Percentiles rank a stretch among this genome's conserved stretches.
Evolutionary conservation across 2,797 vertebrate species (phyloP).

Genomic region (Danio jaintianensis): DNA sequence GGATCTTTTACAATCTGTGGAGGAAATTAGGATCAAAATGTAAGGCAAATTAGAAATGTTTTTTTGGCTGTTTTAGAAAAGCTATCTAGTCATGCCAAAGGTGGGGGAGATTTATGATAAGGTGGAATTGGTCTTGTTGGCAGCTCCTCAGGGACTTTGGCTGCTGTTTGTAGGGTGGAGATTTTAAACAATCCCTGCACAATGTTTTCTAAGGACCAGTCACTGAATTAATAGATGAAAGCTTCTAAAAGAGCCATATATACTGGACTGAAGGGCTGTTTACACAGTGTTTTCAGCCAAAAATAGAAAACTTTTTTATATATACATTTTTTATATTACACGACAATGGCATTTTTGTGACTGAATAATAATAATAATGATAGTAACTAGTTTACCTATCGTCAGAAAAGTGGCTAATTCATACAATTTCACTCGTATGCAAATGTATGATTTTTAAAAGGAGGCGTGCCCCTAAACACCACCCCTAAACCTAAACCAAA

Average conservation of each 20-base stretch:
- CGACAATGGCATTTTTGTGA: no score
- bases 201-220: slow-evolving; percentile 10
- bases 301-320: no score
- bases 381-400: no score
- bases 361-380: no score
- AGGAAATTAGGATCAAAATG: slow-evolving; percentile 13
- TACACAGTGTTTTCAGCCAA: no score
- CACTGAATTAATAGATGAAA: slow-evolving; percentile 21
- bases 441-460: no score
- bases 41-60: slow-evolving; percentile 19
- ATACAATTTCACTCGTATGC: no score
- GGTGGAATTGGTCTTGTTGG: slow-evolving; percentile 5
- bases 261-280: no score
- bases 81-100: neutral
- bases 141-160: slow-evolving; percentile 6
- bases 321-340: no score
- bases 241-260: neutral
- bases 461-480: no score
- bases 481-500: no score
- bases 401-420: no score
- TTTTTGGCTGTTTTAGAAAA: slow-evolving; percentile 8
- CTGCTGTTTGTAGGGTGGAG: neutral
- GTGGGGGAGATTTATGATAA: slow-evolving; percentile 19
- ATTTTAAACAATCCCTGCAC: neutral
- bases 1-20: slow-evolving; percentile 5